Conservation (phyloP, 2,888 invertebrate genomes). For the Yponomeuta sedellus region DNA sequence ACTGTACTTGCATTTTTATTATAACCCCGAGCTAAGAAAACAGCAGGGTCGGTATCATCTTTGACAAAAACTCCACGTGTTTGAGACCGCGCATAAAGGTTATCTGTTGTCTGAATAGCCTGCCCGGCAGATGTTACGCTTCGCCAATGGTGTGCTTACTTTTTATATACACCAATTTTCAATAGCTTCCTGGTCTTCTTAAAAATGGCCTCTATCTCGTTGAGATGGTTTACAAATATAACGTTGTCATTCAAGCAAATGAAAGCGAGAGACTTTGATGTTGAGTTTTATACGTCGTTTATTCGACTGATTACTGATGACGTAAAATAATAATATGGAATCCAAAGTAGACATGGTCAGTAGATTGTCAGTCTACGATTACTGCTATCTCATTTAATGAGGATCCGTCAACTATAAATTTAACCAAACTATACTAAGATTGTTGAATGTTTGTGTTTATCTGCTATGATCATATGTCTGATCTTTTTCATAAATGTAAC, state of each 20-base stretch:
- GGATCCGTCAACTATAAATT: neutral
- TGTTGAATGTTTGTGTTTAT: neutral
- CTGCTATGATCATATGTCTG: neutral
- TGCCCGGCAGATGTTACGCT: slow-evolving; percentile 51
- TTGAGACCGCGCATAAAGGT: slow-evolving; percentile 47
- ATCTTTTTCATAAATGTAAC: neutral
- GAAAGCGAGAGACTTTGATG: too few relatives aligned
- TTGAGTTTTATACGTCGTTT: too few relatives aligned
- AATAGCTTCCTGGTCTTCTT: neutral
- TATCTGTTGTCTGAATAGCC: slow-evolving; percentile 49
- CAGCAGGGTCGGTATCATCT: neutral
- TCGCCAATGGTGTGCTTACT: slow-evolving; percentile 11
- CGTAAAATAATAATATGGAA: too few relatives aligned
- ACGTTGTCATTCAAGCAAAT: too few relatives aligned
- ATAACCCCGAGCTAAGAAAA: too few relatives aligned
- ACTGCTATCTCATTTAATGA: neutral
- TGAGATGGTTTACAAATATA: neutral
- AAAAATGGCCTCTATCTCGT: neutral
- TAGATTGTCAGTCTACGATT: neutral
- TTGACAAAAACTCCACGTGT: neutral
- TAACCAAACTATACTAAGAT: neutral
- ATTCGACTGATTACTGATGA: too few relatives aligned
- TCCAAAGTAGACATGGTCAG: too few relatives aligned
- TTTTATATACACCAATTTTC: neutral
- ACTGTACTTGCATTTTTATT: too few relatives aligned